phyloP scores from a whole-genome alignment of 2,113 vertebrate species.

The Syngnathus floridae region DNA sequence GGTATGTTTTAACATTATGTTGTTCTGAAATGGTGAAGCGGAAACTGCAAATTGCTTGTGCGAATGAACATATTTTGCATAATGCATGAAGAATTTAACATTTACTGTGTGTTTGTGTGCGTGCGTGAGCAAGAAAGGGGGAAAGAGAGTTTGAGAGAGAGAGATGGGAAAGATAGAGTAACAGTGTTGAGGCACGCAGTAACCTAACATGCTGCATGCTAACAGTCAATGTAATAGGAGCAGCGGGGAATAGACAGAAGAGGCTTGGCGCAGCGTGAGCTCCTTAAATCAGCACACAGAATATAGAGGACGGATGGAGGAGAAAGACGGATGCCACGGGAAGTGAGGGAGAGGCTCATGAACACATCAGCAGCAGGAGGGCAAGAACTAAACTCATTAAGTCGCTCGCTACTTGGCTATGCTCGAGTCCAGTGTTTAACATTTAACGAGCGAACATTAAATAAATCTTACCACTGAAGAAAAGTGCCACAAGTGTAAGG shows the following conservation, averaged over 20 bases:
- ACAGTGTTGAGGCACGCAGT: conserved; percentile 28
- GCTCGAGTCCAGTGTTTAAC: neutral
- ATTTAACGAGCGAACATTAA: conserved; percentile 44
- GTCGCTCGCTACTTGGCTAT: conserved; percentile 58
- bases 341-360: conserved; percentile 34
- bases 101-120: conserved; percentile 9
- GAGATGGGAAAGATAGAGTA: conserved; percentile 14
- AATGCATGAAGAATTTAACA: conserved; percentile 51
- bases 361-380: conserved; percentile 56
- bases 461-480: too few relatives aligned
- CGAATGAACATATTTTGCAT: conserved; percentile 43
- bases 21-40: conserved; percentile 37
- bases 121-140: neutral
- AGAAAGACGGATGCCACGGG: conserved; percentile 31
- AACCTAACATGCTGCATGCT: conserved; percentile 26
- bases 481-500: too few relatives aligned
- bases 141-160: conserved; percentile 30
- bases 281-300: conserved; percentile 19
- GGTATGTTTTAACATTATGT: conserved; percentile 31
- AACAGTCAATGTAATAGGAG: conserved; percentile 23
- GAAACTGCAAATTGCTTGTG: conserved; percentile 51
- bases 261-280: conserved; percentile 28
- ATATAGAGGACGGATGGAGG: conserved; percentile 22
- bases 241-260: conserved; percentile 22
- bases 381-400: conserved; percentile 66